Evolutionary conservation across 92 coral and sea anemone genomes (phyloP).

Genomic region (Hydrozoanthus gracilis): DNA sequence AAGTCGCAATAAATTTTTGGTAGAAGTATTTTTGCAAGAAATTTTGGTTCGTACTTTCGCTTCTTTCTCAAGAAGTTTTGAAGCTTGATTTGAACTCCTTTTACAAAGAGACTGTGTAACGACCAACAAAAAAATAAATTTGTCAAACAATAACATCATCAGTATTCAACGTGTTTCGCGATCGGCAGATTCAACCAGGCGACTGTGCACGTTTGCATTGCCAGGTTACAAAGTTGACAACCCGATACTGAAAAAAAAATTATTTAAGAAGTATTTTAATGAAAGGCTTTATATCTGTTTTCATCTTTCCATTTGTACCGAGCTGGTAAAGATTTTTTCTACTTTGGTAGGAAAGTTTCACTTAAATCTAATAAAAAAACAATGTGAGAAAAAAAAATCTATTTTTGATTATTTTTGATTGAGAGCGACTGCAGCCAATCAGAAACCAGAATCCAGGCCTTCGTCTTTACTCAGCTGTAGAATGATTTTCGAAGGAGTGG

Average conservation of each 20-base stretch:
- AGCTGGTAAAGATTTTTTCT: no score
- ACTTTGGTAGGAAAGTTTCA: no score
- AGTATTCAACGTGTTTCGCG: not conserved
- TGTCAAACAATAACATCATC: constrained; percentile 7
- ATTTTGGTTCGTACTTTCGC: constrained; percentile 49
- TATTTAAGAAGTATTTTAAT: not conserved
- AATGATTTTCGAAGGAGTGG: constrained; percentile 6
- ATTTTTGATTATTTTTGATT: no score
- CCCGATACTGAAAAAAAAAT: not conserved
- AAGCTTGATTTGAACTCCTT: constrained; percentile 59
- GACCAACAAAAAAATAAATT: constrained; percentile 5
- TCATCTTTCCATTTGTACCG: no score
- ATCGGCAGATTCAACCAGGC: constrained; percentile 24
- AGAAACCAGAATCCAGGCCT: constrained; percentile 43
- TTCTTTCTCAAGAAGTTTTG: constrained; percentile 78
- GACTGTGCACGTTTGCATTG: not conserved
- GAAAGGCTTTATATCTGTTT: no score
- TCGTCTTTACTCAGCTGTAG: constrained; percentile 64
- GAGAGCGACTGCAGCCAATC: constrained; percentile 44
- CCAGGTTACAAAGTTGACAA: constrained; percentile 22
- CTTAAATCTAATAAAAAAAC: no score
- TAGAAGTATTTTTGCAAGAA: constrained; percentile 67
- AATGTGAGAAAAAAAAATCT: no score
- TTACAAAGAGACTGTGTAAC: constrained; percentile 24
- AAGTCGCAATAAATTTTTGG: constrained; percentile 66